phyloP scores from a whole-genome alignment of 2,797 vertebrate species.

The Onychomys leucogaster region DNA sequence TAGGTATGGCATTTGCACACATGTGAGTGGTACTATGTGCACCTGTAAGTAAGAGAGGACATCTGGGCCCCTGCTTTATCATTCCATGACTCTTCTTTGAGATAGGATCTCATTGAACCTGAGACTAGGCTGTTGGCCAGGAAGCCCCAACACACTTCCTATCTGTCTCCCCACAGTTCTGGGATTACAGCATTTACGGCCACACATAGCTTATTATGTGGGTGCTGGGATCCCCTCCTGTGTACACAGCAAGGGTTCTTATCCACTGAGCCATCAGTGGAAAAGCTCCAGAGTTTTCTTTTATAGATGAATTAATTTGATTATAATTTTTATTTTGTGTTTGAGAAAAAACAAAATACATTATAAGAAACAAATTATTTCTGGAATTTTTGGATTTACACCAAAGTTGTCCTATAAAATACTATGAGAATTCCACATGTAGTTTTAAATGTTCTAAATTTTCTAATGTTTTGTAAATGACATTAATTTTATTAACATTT shows the following conservation, averaged over 20 bases:
- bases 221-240: neutral
- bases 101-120: neutral
- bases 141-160: neutral
- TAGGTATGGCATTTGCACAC: neutral
- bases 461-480: neutral
- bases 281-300: neutral
- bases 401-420: neutral
- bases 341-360: conserved; percentile 16
- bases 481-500: conserved; percentile 45
- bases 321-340: conserved; percentile 4
- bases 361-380: conserved; percentile 2
- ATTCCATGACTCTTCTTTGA: neutral
- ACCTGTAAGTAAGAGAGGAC: neutral
- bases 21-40: neutral
- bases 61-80: neutral
- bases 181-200: neutral
- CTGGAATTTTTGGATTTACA: neutral
- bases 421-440: neutral
- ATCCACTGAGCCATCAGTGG: neutral
- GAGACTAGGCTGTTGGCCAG: neutral
- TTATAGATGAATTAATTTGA: conserved; percentile 23
- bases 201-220: neutral
- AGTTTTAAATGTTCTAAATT: conserved; percentile 38
- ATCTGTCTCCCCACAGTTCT: neutral
- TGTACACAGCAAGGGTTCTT: neutral